These are phyloP conservation scores for Tychaedon coryphoeus DNA, from an alignment of 2,113 vertebrate genomes.

Conservation along the genomic window DNA sequence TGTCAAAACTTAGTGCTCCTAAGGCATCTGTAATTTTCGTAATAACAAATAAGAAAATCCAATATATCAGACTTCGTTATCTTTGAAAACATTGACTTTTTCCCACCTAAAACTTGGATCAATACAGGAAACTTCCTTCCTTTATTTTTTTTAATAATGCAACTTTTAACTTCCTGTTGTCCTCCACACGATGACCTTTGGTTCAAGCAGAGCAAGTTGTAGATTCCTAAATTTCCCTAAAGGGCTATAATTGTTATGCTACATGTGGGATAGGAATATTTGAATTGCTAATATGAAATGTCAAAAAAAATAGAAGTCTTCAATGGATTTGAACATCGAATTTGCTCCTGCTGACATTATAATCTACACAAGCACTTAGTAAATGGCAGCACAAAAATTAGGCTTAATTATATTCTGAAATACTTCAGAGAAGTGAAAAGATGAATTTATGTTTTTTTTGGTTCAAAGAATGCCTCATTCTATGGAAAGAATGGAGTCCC, in stretches of 20 bases:
- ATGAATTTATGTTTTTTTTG: background rate
- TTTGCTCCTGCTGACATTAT: slow-evolving; percentile 38
- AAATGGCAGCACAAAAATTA: slow-evolving; percentile 38
- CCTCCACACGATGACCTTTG: background rate
- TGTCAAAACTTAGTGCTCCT: background rate
- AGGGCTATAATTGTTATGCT: slow-evolving; percentile 10
- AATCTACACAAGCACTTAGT: background rate
- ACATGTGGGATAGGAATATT: background rate
- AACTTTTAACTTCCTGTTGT: background rate
- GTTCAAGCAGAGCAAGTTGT: background rate
- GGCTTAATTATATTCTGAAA: slow-evolving; percentile 24
- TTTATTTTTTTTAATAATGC: background rate
- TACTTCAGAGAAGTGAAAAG: background rate
- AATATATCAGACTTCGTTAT: background rate
- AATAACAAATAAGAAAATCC: background rate
- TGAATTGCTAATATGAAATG: slow-evolving; percentile 35
- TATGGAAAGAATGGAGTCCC: background rate
- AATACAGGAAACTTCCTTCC: background rate
- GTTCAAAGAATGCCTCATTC: background rate
- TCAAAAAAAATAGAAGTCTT: background rate
- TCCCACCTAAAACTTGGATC: background rate
- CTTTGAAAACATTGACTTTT: background rate
- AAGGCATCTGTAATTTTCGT: background rate
- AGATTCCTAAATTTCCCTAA: slow-evolving; percentile 11
- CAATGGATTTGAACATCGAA: slow-evolving; percentile 1